Base-by-base conservation (phyloP, 2,797 vertebrate species). In the Buceros bicornis region DNA sequence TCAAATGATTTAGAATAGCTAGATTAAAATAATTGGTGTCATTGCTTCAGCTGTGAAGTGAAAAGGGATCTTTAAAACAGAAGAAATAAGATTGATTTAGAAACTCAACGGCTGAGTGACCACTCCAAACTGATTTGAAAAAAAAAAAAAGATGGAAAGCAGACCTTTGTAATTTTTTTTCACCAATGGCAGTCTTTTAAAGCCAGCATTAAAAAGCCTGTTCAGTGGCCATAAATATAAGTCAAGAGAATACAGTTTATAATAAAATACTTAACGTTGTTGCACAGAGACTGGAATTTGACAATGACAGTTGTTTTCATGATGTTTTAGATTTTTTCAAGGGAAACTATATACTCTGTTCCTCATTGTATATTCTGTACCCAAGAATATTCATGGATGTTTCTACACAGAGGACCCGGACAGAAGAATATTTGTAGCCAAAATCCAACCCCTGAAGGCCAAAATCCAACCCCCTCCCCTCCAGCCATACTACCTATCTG, bases 21-120 rank as follows among this genome's bases (percentile, higher is more conserved):
- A 61, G 57, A 74, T 81, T 91, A 51, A 74, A 93, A 65, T 21
- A 56, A 35, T 62, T 83, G 33, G 50, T 83, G 24, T 37, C 50
- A 66, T 28, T 54, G 37, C 21, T 70, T 73, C 89, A 47, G 40
- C 78, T 53, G 35, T 84, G 24, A 16, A 87, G 16, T 43, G 24
- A 10, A 84, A 94, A 90, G 4, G 5, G 26, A 57, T 85, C 48
- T 92, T 60, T 54, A 51, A 80, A 89, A 93, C 45, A 8, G 25
- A 92, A 67, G 24, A 50, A 77, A 70, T 82, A 53, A 66, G 24
- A 31, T 67, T 85, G 71, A 92, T 91, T 94, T 94, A 78, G 37
- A 71, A 13, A 66, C 37, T 82, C 25, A 35, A 54, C 87, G 93
- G 53, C 20, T 50, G 42, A 76, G 12, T 82, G 47, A 69, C 51